These are phyloP conservation scores for Rhagonycha lutea DNA, from an alignment of 2,888 invertebrate genomes.

Conservation along the genomic window DNA sequence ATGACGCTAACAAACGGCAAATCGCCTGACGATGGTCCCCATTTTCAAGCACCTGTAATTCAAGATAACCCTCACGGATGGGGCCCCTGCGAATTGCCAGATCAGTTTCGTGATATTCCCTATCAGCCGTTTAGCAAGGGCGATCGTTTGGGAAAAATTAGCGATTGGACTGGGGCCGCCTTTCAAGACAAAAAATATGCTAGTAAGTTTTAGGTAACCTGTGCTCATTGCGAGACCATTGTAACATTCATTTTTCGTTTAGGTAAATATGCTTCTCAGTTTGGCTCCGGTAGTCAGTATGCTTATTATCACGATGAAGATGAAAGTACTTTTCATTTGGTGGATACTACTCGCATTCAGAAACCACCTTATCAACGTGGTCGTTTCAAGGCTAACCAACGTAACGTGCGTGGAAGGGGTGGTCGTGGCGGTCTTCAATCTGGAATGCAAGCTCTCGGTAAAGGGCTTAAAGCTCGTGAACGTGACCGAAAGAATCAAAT, in stretches of 20 bases:
- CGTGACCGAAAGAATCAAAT: constrained; percentile 72
- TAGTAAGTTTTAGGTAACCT: constrained; percentile 63
- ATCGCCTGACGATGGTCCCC: constrained; percentile 62
- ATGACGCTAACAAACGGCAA: constrained; percentile 47
- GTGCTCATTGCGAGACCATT: neutral
- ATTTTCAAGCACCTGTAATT: constrained; percentile 74
- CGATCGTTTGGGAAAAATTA: constrained; percentile 97
- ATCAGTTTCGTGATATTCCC: constrained; percentile 94
- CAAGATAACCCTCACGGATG: constrained; percentile 90
- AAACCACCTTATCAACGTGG: constrained; percentile 93
- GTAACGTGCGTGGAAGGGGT: constrained; percentile 70
- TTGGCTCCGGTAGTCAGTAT: constrained; percentile 94
- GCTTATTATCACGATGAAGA: constrained; percentile 99
- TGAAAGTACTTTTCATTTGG: constrained; percentile 97
- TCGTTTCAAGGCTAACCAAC: constrained; percentile 80
- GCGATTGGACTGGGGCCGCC: constrained; percentile 96
- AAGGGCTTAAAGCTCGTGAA: constrained; percentile 79
- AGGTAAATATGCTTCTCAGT: constrained; percentile 91
- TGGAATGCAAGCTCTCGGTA: constrained; percentile 81
- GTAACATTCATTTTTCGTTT: constrained; percentile 36
- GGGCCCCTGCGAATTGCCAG: constrained; percentile 95
- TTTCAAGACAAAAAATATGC: constrained; percentile 93
- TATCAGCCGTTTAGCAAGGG: constrained; percentile 99
- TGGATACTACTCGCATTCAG: constrained; percentile 88
- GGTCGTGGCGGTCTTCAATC: constrained; percentile 71